phyloP scores from a whole-genome alignment of 2,113 vertebrate species.

The Lampris megalopsis region DNA sequence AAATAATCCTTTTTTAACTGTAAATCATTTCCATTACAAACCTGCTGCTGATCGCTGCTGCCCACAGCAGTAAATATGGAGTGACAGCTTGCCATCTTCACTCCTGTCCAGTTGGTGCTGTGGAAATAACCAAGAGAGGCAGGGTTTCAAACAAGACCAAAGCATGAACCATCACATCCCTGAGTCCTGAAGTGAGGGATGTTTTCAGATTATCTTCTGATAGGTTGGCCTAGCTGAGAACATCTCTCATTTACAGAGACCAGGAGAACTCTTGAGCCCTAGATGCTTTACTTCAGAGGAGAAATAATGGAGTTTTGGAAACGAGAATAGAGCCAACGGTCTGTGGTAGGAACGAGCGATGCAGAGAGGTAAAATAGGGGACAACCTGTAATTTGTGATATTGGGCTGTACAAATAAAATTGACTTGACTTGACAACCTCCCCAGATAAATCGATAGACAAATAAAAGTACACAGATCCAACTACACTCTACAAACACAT shows the following conservation, averaged over 20 bases:
- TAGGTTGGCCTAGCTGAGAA: too few species aligned
- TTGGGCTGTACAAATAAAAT: too few species aligned
- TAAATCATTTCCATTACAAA: conserved; percentile 29
- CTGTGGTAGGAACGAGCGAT: not conserved
- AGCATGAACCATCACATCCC: not conserved
- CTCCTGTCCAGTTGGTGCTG: conserved; percentile 17
- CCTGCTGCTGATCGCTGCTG: conserved; percentile 30
- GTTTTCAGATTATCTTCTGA: too few species aligned
- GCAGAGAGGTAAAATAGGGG: not conserved
- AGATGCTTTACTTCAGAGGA: conserved; percentile 18
- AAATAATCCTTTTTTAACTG: conserved; percentile 37
- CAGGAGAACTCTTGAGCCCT: not conserved
- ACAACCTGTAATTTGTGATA: not conserved
- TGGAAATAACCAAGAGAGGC: conserved; percentile 11
- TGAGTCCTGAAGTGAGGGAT: too few species aligned
- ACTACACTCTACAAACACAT: too few species aligned
- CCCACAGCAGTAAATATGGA: conserved; percentile 16
- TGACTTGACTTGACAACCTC: too few species aligned
- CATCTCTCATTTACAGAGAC: too few species aligned
- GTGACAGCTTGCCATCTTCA: conserved; percentile 32
- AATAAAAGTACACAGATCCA: too few species aligned
- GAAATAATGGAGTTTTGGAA: conserved; percentile 10
- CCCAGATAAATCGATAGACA: too few species aligned
- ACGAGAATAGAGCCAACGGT: not conserved
- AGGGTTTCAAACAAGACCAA: conserved; percentile 28